Conservation (phyloP, 2,888 invertebrate genomes). For the Crioceris asparagi region DNA sequence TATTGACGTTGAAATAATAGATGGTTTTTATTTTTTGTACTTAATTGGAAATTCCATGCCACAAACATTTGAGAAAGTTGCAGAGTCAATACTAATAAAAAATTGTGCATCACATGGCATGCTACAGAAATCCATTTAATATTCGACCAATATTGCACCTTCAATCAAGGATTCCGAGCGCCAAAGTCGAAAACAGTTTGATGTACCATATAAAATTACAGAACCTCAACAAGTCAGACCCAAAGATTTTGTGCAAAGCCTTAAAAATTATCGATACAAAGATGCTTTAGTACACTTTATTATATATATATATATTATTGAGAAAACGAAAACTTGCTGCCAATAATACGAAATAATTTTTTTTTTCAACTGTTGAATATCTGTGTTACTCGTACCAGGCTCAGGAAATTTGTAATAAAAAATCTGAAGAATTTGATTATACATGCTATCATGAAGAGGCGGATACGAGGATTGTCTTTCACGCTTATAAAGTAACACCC, state of each 20-base stretch:
- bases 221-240: constrained; percentile 24
- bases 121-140: constrained; percentile 22
- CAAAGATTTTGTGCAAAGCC: constrained; percentile 22
- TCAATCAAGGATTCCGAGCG: constrained; percentile 31
- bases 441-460: constrained; percentile 24
- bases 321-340: constrained; percentile 16
- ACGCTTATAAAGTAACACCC: constrained; percentile 14
- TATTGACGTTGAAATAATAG: constrained; percentile 19
- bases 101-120: constrained; percentile 18
- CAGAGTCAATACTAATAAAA: constrained; percentile 24
- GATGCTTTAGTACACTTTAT: constrained; percentile 25
- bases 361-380: constrained; percentile 13
- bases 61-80: constrained; percentile 25
- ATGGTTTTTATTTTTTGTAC: constrained; percentile 24
- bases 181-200: constrained; percentile 16
- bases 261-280: constrained; percentile 27
- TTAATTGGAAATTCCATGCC: constrained; percentile 21
- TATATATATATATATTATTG: too few species aligned
- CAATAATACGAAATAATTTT: constrained; percentile 19
- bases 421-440: constrained; percentile 19
- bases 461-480: constrained; percentile 18
- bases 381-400: constrained; percentile 10
- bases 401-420: constrained; percentile 4
- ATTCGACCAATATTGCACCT: constrained; percentile 27
- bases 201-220: constrained; percentile 10